Evolutionary conservation across 2,113 vertebrate species (phyloP).

Genomic region (human (Homo sapiens)): GRCh38 chr4:86284501-86285000

Average conservation of each 20-base stretch:
- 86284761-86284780: not conserved
- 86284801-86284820: not conserved
- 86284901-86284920: slow-evolving; percentile 2
- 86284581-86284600: not conserved
- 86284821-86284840: not conserved
- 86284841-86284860: not conserved
- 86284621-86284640: not conserved
- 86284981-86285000: not conserved
- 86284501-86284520: not conserved
- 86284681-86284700: not conserved
- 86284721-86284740: not conserved
- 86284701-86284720: not conserved
- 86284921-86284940: not conserved
- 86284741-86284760: not conserved
- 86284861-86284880: not conserved
- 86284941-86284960: not conserved
- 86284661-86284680: not conserved
- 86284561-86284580: not conserved
- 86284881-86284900: not conserved
- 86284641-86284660: not conserved
- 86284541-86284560: not conserved
- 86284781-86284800: not conserved
- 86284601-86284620: not conserved
- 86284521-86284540: not conserved
- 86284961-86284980: not conserved